Evolutionary conservation across 2,888 invertebrate genomes (phyloP).

Genomic region (Thereva unica): DNA sequence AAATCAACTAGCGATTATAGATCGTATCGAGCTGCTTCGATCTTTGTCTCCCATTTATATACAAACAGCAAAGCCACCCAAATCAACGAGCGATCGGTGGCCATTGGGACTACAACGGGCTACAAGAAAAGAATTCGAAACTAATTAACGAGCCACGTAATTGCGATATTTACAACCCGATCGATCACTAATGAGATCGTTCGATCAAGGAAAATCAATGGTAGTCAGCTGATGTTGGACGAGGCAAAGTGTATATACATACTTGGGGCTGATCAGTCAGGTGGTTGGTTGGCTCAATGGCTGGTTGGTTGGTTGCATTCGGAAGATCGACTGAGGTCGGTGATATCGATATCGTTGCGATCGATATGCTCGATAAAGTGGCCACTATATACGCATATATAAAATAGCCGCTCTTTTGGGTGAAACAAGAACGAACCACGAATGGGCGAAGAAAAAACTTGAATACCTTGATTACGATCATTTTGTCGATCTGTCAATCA

Average conservation of each 20-base stretch:
- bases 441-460: slow-evolving; percentile 20
- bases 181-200: slow-evolving; percentile 21
- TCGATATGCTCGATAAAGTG: background rate
- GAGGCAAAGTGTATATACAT: slow-evolving; percentile 1
- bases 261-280: background rate
- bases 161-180: slow-evolving; percentile 34
- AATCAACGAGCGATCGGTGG: background rate
- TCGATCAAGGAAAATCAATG: slow-evolving; percentile 9
- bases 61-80: slow-evolving; percentile 1
- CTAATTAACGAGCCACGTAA: slow-evolving; percentile 32
- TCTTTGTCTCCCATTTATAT: slow-evolving; percentile 10
- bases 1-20: slow-evolving; percentile 32
- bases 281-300: background rate
- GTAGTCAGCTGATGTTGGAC: slow-evolving; percentile 5
- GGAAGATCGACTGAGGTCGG: slow-evolving; percentile 16
- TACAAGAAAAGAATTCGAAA: slow-evolving; percentile 25
- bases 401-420: no score
- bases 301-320: background rate
- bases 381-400: background rate
- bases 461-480: slow-evolving; percentile 37
- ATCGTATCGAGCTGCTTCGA: slow-evolving; percentile 26
- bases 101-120: background rate
- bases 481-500: slow-evolving; percentile 39
- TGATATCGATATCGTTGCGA: background rate
- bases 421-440: slow-evolving; percentile 1